Evolutionary conservation across 2,888 invertebrate genomes (phyloP), one percentile per base, ranked within the genome.

Genomic region (Anticlea derivata): DNA sequence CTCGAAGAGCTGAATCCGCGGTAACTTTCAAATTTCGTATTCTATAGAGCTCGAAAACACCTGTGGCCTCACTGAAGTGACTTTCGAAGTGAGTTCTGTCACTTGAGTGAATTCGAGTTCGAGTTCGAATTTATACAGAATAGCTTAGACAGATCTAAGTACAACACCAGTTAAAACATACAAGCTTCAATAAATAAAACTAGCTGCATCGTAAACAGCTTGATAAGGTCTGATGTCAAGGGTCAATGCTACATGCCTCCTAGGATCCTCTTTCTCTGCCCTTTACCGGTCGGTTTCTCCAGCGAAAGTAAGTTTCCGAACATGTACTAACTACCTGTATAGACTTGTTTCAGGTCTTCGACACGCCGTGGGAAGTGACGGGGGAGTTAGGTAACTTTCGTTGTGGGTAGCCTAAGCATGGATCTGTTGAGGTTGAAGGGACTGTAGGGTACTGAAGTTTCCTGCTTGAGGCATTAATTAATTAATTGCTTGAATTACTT

Each of bases 221-320:
- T 29, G 41, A 57, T 59, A 57, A 55, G 66, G 60, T 43, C 52
- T 31, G 35, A 57, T 56, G 76, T 69, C 77, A 75, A 61, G 75
- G 83, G 79, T 82, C 78, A 66, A 37, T 52, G 71, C 66, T 78
- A 81, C 81, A 75, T 58, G 58, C 57, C 61, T 33, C 39, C 51
- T 38, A 20, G 48, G 75, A 80, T 74, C 78, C 71, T 70, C 70
- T 82, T 79, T 82, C 84, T 76, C 80, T 83, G 82, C 75, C 85
- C 83, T 83, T 80, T 78, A 63, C 58, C 63, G 68, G 73, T 70
- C 70, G 66, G 70, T 82, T 78, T 76, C 76, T 68, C 70, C 61
- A 51, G 56, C 60, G 80, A 78, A 83, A 81, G 83, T 77, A 64
- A 63, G 63, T 75, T 75, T 76, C 76, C 69, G 66, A 67, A 65